These are phyloP conservation scores for Agrochola litura DNA, from an alignment of 2,888 invertebrate species.

Conservation along the genomic window DNA sequence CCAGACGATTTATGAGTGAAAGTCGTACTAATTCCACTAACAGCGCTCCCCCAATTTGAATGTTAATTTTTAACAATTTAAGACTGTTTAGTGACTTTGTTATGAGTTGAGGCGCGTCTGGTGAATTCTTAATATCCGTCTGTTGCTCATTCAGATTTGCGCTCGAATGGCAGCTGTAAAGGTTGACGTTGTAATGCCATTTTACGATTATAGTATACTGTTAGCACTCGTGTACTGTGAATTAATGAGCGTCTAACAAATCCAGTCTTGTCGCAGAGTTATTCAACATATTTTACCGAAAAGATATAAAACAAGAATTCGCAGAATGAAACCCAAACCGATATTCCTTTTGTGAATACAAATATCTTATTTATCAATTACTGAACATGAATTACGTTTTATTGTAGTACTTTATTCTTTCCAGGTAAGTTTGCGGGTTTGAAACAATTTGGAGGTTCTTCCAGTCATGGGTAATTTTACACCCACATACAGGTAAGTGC, in stretches of 20 bases:
- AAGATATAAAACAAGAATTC: constrained; percentile 45
- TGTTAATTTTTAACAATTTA: constrained; percentile 90
- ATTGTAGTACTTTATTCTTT: constrained; percentile 69
- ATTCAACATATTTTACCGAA: constrained; percentile 48
- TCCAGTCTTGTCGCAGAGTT: constrained; percentile 41
- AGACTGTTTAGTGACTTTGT: constrained; percentile 85
- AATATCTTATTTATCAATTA: constrained; percentile 57
- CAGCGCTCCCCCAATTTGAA: constrained; percentile 88
- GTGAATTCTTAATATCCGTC: constrained; percentile 76
- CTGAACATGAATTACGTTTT: constrained; percentile 63
- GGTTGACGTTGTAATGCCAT: constrained; percentile 75
- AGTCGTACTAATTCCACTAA: constrained; percentile 89
- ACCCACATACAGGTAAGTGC: constrained; percentile 50
- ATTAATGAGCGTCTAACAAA: constrained; percentile 65
- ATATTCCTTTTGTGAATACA: constrained; percentile 53
- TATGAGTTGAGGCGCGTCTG: constrained; percentile 80
- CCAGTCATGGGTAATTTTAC: constrained; percentile 59
- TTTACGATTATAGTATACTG: constrained; percentile 75
- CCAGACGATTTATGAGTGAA: constrained; percentile 88
- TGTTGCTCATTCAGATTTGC: constrained; percentile 77
- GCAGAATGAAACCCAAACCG: constrained; percentile 43
- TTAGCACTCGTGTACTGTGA: constrained; percentile 69
- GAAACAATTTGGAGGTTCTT: constrained; percentile 40
- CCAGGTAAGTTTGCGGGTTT: constrained; percentile 68
- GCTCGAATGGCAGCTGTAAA: constrained; percentile 73